Evolutionary conservation across 2,113 vertebrate species (phyloP).

Genomic region (Camelus bactrianus): DNA sequence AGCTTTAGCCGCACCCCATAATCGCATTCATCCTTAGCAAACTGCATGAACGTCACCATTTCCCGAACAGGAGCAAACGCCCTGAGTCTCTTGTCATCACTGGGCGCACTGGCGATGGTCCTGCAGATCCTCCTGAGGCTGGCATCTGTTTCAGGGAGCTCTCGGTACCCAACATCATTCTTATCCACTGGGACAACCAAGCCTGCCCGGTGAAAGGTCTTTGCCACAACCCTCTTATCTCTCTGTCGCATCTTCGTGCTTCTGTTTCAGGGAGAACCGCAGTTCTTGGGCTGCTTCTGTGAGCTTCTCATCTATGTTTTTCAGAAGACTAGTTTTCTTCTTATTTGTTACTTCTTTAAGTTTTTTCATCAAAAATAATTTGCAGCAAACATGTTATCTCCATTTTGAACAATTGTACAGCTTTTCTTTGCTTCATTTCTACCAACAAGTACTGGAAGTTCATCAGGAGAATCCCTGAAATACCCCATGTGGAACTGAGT

Average conservation of each 20-base stretch:
- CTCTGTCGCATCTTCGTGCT: too few relatives aligned
- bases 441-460: not conserved
- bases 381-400: constrained; percentile 70
- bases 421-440: not conserved
- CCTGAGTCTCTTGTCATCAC: too few relatives aligned
- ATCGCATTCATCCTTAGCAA: too few relatives aligned
- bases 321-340: constrained; percentile 82
- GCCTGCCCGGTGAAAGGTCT: constrained; percentile 94
- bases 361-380: constrained; percentile 91
- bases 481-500: constrained; percentile 97
- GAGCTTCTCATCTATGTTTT: constrained; percentile 90
- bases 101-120: too few relatives aligned
- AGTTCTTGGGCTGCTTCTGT: constrained; percentile 83
- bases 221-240: constrained; percentile 96
- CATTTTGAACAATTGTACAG: not conserved
- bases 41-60: too few relatives aligned
- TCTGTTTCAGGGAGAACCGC: too few relatives aligned
- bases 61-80: too few relatives aligned
- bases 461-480: constrained; percentile 88
- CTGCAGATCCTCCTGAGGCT: too few relatives aligned
- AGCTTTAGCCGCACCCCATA: too few relatives aligned
- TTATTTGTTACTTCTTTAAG: constrained; percentile 84
- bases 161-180: constrained; percentile 93
- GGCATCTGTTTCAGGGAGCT: constrained; percentile 76
- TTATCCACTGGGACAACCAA: constrained; percentile 94